Evolutionary conservation across 2,888 invertebrate genomes (phyloP), one percentile per base, ranked within the genome.

Genomic region (Drosophila crucigera): DNA sequence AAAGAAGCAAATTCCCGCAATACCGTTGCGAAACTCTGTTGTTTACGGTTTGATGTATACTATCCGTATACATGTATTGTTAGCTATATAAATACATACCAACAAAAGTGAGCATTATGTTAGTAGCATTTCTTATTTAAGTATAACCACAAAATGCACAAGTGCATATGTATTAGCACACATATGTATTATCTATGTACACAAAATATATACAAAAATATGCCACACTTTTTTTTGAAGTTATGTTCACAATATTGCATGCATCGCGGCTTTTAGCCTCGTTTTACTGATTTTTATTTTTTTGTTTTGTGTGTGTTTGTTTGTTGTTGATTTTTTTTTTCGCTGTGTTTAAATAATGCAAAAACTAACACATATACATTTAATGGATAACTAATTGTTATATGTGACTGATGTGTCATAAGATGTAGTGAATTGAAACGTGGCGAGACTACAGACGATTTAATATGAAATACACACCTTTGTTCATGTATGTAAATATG

Each of bases 1-100:
- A 22, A 47, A 59, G 1, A 47, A 52, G 2, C 30, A 28, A 60
- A 58, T 55, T 62, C 52, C 61, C 52, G 54, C 58, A 28, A 28
- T 53, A 64, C 64, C 69, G 66, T 68, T 78, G 62, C 63, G 52
- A 68, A 75, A 81, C 52, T 64, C 50, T 43, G 61, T 66, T 68
- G 49, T 66, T 68, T 33, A 60, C 68, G 49, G 64, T 62, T 62
- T 55, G 43, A 60, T 65, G 43, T 54, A 39, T 49, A 65, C 50
- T 53, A 65, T 35, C 22, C n/a, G 33, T 63, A 43, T 68, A 52
- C 33, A 43, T 68, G 55, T 43, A 31, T 37, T 52, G 43, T 43
- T 50, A 47, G 47, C 25, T 4, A 47, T n/a, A 54, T 41, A 50
- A 58, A 61, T 58, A 61, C 55, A 71, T 66, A 78, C 14, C 53